Percentiles rank a stretch among this genome's conserved stretches.
These are phyloP conservation scores for Oncorhynchus clarkii DNA, from an alignment of 2,113 vertebrate species.

Conservation along the genomic window DNA sequence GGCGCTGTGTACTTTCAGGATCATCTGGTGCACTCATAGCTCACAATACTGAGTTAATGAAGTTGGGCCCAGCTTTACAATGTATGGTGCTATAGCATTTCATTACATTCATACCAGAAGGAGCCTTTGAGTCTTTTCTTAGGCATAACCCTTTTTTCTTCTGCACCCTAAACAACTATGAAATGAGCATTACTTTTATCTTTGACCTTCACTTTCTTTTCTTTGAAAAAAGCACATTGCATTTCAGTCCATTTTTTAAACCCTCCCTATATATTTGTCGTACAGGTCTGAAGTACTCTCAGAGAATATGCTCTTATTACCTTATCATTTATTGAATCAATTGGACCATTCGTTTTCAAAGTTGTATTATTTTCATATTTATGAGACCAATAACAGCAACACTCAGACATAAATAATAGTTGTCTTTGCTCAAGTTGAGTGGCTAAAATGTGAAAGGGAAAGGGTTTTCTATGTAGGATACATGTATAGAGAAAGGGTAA, in stretches of 20 bases:
- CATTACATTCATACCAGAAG: conserved; percentile 12
- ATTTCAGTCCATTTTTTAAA: too few species aligned
- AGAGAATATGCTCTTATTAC: too few species aligned
- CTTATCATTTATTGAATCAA: background rate
- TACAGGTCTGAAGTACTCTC: too few species aligned
- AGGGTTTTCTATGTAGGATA: background rate
- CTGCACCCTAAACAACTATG: background rate
- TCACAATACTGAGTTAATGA: conserved; percentile 1
- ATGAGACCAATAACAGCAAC: too few species aligned
- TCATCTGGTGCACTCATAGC: conserved; percentile 8
- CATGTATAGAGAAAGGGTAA: too few species aligned
- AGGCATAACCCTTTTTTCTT: background rate
- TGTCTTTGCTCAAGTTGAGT: background rate
- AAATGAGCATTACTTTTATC: background rate
- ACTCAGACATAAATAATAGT: background rate
- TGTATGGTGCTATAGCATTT: conserved; percentile 25
- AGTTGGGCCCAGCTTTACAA: conserved; percentile 14
- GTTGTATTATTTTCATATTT: too few species aligned
- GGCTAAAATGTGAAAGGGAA: background rate
- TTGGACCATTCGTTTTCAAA: background rate
- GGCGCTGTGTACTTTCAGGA: background rate
- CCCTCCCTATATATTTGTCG: too few species aligned
- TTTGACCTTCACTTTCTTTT: too few species aligned
- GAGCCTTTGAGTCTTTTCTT: background rate
- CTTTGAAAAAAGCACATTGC: too few species aligned